Base-by-base conservation (phyloP, 2,113 vertebrate genomes). In the Pungitius pungitius region DNA sequence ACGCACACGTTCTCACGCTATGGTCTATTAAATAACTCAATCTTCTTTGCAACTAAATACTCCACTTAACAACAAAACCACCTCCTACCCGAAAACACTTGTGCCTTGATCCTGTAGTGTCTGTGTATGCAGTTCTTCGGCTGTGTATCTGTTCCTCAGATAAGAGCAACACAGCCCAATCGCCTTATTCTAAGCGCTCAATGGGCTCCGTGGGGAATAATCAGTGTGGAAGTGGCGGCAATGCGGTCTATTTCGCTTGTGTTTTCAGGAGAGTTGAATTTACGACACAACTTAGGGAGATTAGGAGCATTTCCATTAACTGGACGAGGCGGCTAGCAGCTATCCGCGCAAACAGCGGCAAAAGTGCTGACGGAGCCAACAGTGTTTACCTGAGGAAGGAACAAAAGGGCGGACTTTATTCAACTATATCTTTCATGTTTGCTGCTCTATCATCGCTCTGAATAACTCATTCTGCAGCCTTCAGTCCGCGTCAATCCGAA, bases 91-190 rank as follows among this genome's bases (percentile, higher is more conserved):
- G 47, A 47, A 4, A 61, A 40, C 13, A 66, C 45, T 72, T 76
- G 26, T 43, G 77, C 58, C 33, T 55, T 69, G 13, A 8, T 59
- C 58, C 85, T 88, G 88, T 84, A 89, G 89, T 73, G 75, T 83
- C 71, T 71, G 33, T 63, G 43, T 13, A 9, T 51, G n/a, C 52
- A 70, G 43, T 63, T 77, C 43, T 39, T 74, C 63, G 49, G 47
- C 57, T 74, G 62, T 40, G 24, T n/a, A 55, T 67, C 18, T 1
- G 3, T 20, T 39, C 55, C n/a, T 37, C 30, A 33, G 10, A 74
- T 66, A 26, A 52, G 49, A 52, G 55, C 51, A 58, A 51, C 39
- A 68, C 15, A 73, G 69, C 26, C 33, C 43, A 5, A 8, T 4
- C 20, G 17, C 60, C 12, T 42, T 69, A 73, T 39, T 69, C 60